Percentiles rank a stretch among this genome's conserved stretches.
Conservation (phyloP, 2,113 vertebrate species). For the Serilophus lunatus region DNA sequence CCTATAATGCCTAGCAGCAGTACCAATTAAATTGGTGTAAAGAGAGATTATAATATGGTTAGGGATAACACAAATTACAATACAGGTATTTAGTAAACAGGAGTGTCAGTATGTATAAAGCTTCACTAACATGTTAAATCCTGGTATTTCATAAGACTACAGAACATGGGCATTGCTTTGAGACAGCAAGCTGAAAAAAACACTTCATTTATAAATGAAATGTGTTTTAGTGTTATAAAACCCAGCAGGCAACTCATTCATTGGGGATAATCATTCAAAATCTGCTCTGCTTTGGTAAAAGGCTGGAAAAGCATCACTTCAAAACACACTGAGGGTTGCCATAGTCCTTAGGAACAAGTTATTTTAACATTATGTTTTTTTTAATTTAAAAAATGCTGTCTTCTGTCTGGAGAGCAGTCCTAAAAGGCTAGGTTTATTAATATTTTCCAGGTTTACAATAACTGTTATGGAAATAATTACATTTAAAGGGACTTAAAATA, state of each 20-base stretch:
- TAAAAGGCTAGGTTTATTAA: not conserved
- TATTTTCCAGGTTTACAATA: not conserved
- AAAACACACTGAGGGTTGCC: not conserved
- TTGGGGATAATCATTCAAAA: slow-evolving; percentile 49
- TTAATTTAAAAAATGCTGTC: not conserved
- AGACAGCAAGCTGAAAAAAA: slow-evolving; percentile 35
- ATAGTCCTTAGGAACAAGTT: slow-evolving; percentile 16
- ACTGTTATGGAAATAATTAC: not conserved
- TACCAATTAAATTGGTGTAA: slow-evolving; percentile 39
- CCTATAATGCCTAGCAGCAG: not conserved
- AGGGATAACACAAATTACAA: slow-evolving; percentile 30
- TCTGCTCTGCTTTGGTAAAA: slow-evolving; percentile 20
- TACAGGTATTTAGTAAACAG: slow-evolving; percentile 32
- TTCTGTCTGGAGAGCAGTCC: not conserved
- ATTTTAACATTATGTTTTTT: not conserved
- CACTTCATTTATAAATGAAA: slow-evolving; percentile 44
- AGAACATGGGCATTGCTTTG: slow-evolving; percentile 7
- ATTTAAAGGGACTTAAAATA: not conserved
- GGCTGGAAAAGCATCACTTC: not conserved
- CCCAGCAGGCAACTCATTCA: slow-evolving; percentile 37
- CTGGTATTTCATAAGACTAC: slow-evolving; percentile 19
- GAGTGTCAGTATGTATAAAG: slow-evolving; percentile 1
- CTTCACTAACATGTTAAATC: slow-evolving; percentile 7
- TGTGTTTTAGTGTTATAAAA: slow-evolving; percentile 43
- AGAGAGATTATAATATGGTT: slow-evolving; percentile 52